These are phyloP conservation scores for Drymodes brunneopygia DNA, from an alignment of 2,113 vertebrate genomes.

Conservation along the genomic window DNA sequence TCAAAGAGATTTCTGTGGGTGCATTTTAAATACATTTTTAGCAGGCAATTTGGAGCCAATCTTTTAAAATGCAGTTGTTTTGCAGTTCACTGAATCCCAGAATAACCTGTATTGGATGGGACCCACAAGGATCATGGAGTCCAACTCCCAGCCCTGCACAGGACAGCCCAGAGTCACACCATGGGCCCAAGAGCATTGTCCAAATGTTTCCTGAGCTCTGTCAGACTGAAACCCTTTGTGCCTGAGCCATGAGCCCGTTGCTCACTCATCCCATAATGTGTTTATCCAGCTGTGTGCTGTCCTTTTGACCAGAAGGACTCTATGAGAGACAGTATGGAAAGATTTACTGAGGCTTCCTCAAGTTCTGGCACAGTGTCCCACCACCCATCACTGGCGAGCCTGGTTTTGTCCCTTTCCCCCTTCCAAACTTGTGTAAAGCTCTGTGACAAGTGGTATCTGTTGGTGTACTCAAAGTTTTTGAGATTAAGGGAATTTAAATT, in stretches of 20 bases:
- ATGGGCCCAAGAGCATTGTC: neutral
- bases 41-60: neutral
- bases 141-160: neutral
- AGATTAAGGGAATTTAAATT: neutral
- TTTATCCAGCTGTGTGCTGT: neutral
- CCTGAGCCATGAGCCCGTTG: rapidly evolving
- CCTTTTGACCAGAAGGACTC: neutral
- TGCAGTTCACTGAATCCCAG: neutral
- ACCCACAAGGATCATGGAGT: too few species aligned
- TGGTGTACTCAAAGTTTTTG: neutral
- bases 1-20: neutral
- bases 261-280: neutral
- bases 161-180: neutral
- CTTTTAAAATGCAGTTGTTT: neutral
- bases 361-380: neutral
- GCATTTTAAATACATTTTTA: neutral
- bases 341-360: neutral
- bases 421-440: neutral
- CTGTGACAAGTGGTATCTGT: neutral
- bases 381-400: neutral
- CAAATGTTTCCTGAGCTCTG: neutral
- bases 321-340: neutral
- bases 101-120: neutral
- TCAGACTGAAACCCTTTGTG: neutral
- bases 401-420: neutral